Evolutionary conservation across 2,888 invertebrate genomes (phyloP).

Genomic region (Tachina lurida): DNA sequence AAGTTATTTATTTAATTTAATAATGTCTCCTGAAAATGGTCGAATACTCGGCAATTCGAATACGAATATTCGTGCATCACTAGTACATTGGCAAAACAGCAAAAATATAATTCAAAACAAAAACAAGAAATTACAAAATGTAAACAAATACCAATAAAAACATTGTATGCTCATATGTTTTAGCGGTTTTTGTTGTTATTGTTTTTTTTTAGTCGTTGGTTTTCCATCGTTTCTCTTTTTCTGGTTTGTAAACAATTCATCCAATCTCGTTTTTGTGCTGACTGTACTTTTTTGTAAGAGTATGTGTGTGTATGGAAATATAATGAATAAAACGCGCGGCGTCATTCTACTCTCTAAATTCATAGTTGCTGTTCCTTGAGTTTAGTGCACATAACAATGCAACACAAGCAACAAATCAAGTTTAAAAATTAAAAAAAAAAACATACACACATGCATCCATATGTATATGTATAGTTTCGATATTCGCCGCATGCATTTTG

Average conservation of each 20-base stretch:
- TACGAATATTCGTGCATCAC: no score
- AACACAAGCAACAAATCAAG: constrained; percentile 16
- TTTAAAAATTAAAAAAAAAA: neutral
- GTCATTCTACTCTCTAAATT: constrained; percentile 43
- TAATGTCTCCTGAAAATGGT: no score
- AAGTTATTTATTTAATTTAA: no score
- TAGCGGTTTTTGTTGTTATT: constrained; percentile 62
- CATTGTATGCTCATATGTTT: constrained; percentile 62
- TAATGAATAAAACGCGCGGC: constrained; percentile 26
- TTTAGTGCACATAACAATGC: constrained; percentile 40
- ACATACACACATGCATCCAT: neutral
- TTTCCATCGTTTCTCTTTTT: constrained; percentile 51
- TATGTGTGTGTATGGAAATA: constrained; percentile 45
- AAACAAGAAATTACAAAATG: constrained; percentile 57
- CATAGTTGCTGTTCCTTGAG: constrained; percentile 31
- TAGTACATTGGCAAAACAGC: neutral
- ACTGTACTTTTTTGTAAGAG: constrained; percentile 80
- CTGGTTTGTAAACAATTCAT: constrained; percentile 68
- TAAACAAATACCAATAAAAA: constrained; percentile 61
- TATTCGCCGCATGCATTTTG: constrained; percentile 66
- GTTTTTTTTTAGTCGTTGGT: constrained; percentile 37
- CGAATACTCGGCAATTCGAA: no score
- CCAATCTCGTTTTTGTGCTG: constrained; percentile 79
- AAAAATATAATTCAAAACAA: constrained; percentile 32
- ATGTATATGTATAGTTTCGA: constrained; percentile 22